phyloP scores from a whole-genome alignment of 2,113 vertebrate genomes.

The Oxyruncus cristatus region DNA sequence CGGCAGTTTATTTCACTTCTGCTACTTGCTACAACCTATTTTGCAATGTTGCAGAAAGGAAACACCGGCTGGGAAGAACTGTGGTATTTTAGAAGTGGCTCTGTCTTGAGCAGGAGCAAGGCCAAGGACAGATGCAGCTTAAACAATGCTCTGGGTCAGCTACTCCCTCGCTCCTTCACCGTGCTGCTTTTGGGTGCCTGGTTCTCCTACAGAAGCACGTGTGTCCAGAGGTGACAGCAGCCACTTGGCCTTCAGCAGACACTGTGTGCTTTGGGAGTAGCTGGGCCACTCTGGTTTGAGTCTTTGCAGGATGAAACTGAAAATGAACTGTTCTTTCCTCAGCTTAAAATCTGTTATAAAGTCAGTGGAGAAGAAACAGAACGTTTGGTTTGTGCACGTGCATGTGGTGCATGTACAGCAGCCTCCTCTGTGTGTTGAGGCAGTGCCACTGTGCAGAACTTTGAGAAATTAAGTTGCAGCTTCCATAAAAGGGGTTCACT shows the following conservation, averaged over 20 bases:
- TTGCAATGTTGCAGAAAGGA: background rate
- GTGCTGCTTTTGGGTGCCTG: background rate
- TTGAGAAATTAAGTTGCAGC: background rate
- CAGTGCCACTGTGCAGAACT: background rate
- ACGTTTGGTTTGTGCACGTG: too few relatives aligned
- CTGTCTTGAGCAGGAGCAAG: rapidly evolving
- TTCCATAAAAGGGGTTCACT: background rate
- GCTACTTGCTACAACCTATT: background rate
- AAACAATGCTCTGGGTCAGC: rapidly evolving
- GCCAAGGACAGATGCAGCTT: rapidly evolving
- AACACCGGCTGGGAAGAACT: background rate
- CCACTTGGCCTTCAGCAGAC: background rate
- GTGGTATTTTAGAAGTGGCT: background rate
- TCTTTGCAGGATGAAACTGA: background rate
- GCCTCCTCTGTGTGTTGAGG: rapidly evolving
- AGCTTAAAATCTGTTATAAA: background rate
- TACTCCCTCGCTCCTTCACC: rapidly evolving
- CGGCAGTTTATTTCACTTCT: background rate
- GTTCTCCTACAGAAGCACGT: rapidly evolving
- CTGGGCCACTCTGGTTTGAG: background rate
- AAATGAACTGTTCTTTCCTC: background rate
- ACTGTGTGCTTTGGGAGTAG: rapidly evolving
- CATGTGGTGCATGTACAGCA: background rate
- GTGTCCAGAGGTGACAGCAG: rapidly evolving
- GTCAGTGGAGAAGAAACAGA: background rate